These are phyloP conservation scores for Scaptomyza polygonia DNA, from an alignment of 2,888 invertebrate species.

Conservation along the genomic window DNA sequence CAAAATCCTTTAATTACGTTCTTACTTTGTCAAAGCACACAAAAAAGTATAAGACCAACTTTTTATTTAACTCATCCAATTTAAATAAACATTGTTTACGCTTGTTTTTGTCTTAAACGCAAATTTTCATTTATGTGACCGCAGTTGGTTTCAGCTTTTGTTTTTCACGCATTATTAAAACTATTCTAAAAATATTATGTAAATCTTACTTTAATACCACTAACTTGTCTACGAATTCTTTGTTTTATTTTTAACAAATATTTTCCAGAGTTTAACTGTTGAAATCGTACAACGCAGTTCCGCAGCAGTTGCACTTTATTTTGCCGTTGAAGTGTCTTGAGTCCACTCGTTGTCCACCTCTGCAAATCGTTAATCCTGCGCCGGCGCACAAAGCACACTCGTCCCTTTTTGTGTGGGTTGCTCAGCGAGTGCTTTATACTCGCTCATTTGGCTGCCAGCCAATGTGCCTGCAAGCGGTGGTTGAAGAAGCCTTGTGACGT, in stretches of 20 bases:
- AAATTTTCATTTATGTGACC: neutral
- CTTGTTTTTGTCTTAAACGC: neutral
- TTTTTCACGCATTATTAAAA: neutral
- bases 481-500: slow-evolving; percentile 63
- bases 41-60: neutral
- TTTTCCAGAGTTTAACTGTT: neutral
- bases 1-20: neutral
- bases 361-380: slow-evolving; percentile 74
- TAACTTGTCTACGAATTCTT: neutral
- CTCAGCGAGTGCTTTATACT: slow-evolving; percentile 18
- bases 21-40: neutral
- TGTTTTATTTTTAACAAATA: slow-evolving; percentile 6
- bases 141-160: neutral
- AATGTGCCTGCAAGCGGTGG: slow-evolving; percentile 30
- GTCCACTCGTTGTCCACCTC: slow-evolving; percentile 31
- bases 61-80: neutral
- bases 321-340: slow-evolving; percentile 56
- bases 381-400: slow-evolving; percentile 53
- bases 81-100: neutral
- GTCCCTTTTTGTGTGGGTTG: slow-evolving; percentile 51
- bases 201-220: slow-evolving; percentile 9
- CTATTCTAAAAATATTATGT: neutral
- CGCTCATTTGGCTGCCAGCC: neutral
- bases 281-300: slow-evolving; percentile 47
- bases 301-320: slow-evolving; percentile 53